A percentile compares a stretch with the other conserved stretches of the same genome.
These are phyloP conservation scores for Trichopoda pennipes DNA, from an alignment of 2,888 invertebrate genomes.

Conservation along the genomic window DNA sequence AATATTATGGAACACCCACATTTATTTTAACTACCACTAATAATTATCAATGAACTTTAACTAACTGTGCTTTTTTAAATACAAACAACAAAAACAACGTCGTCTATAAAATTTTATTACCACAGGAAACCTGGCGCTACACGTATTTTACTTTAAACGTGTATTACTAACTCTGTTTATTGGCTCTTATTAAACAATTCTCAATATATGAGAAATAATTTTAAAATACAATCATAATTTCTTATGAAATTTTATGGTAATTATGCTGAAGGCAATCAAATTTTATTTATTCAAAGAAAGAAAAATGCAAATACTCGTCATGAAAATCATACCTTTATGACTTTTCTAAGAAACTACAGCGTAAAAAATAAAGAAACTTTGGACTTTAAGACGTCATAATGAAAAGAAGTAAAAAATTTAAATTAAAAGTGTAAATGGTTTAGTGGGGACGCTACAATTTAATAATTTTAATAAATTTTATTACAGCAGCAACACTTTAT, in stretches of 20 bases:
- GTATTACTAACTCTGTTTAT: background rate
- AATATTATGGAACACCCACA: too few species aligned
- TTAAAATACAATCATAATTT: constrained; percentile 6
- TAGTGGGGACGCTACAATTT: too few species aligned
- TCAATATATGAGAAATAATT: background rate
- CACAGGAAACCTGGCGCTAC: constrained; percentile 49
- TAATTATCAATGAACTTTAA: too few species aligned
- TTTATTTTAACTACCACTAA: too few species aligned
- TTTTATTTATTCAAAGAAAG: constrained; percentile 7
- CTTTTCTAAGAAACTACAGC: constrained; percentile 22
- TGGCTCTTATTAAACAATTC: too few species aligned
- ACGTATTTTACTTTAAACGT: constrained; percentile 8
- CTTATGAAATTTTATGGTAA: constrained; percentile 28
- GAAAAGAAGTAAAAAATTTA: background rate
- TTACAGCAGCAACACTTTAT: too few species aligned
- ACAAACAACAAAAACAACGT: background rate
- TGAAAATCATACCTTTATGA: constrained; percentile 23
- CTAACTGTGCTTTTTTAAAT: too few species aligned
- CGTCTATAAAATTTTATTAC: background rate
- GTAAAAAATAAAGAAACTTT: constrained; percentile 2
- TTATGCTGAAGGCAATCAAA: constrained; percentile 29
- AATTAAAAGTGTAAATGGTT: too few species aligned
- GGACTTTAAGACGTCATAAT: background rate
- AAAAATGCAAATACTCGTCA: background rate
- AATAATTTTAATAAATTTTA: too few species aligned